These are phyloP conservation scores for Rotaria sp. DNA, from an alignment of 2,888 invertebrate genomes.

Conservation along the genomic window DNA sequence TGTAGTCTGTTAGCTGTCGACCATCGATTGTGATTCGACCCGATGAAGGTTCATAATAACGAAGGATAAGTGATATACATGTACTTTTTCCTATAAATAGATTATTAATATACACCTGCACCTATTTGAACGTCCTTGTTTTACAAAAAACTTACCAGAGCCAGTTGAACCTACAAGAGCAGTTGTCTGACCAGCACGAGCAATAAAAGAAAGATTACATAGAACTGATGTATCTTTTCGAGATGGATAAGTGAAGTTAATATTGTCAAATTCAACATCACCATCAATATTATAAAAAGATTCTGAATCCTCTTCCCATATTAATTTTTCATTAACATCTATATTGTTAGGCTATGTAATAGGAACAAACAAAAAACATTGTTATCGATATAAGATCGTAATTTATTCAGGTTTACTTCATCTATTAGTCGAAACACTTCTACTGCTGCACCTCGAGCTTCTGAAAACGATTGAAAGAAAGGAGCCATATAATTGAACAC, in stretches of 20 bases:
- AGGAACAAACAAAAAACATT: not conserved
- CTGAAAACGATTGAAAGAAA: not conserved
- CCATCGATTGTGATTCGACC: slow-evolving; percentile 76
- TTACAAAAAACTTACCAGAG: not conserved
- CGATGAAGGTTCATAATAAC: slow-evolving; percentile 83
- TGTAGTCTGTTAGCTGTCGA: slow-evolving; percentile 72
- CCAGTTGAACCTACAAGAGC: not conserved
- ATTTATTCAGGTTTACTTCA: not conserved
- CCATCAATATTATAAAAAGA: not conserved
- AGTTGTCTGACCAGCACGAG: not conserved
- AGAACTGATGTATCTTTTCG: slow-evolving; percentile 43
- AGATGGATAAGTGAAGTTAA: not conserved
- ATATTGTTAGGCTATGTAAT: not conserved
- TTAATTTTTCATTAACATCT: not conserved
- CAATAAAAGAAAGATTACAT: not conserved
- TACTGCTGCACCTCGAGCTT: not conserved
- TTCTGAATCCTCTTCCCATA: slow-evolving; percentile 60
- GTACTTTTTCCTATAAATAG: slow-evolving; percentile 62
- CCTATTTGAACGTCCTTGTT: too few species aligned
- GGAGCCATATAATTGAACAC: not conserved
- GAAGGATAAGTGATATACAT: slow-evolving; percentile 78
- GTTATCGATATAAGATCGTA: not conserved
- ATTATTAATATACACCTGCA: too few species aligned
- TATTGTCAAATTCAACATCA: not conserved
- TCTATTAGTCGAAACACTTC: not conserved